These are phyloP conservation scores for Dasysyrphus albostriatus DNA, from an alignment of 2,888 invertebrate genomes.

Conservation along the genomic window DNA sequence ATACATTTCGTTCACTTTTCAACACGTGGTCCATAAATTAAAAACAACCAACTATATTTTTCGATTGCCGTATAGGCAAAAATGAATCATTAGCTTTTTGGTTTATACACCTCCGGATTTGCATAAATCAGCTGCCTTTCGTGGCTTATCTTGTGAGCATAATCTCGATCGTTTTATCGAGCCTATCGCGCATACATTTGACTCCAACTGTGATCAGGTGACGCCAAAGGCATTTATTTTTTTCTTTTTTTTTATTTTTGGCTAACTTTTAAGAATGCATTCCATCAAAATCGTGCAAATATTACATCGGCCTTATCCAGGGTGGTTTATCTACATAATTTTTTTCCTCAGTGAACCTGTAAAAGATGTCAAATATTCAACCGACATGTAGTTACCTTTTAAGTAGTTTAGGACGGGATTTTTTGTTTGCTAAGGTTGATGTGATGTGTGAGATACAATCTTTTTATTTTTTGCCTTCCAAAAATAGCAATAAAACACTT, in stretches of 20 bases:
- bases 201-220: background rate
- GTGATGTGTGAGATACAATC: background rate
- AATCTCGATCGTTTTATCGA: slow-evolving; percentile 11
- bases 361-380: slow-evolving; percentile 23
- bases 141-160: slow-evolving; percentile 26
- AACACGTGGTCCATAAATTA: slow-evolving; percentile 34
- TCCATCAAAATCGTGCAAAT: slow-evolving; percentile 28
- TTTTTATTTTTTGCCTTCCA: background rate
- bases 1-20: slow-evolving; percentile 27
- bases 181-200: background rate
- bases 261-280: slow-evolving; percentile 18
- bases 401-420: background rate
- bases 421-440: background rate
- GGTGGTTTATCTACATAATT: background rate
- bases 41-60: background rate
- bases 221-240: background rate
- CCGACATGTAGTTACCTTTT: background rate
- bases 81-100: slow-evolving; percentile 17
- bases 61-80: background rate
- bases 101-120: slow-evolving; percentile 25
- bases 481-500: slow-evolving; percentile 14
- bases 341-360: slow-evolving; percentile 10
- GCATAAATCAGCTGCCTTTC: slow-evolving; percentile 47
- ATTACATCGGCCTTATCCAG: background rate
- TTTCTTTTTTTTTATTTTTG: background rate